Evolutionary conservation across 2,797 vertebrate genomes (phyloP).

Genomic region (Uromys caudimaculatus): DNA sequence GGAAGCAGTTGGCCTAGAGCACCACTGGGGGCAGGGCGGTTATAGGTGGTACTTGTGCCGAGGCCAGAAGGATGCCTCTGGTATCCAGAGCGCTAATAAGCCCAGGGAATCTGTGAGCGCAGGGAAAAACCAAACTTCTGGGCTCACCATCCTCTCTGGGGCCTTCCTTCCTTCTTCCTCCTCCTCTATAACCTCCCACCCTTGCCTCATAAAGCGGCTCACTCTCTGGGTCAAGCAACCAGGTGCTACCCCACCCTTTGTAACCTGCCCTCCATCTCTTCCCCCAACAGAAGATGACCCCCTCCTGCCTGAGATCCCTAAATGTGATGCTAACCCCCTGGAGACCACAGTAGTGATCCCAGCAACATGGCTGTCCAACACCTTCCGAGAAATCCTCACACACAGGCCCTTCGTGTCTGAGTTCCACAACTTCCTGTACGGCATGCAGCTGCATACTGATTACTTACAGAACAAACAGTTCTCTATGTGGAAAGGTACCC

Average conservation of each 20-base stretch:
- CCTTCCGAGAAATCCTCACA: slow-evolving; percentile 81
- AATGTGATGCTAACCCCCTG: slow-evolving; percentile 57
- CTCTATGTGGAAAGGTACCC: slow-evolving; percentile 89
- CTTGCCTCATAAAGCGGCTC: neutral
- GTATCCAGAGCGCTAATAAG: neutral
- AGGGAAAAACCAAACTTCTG: neutral
- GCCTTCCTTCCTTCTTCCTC: neutral
- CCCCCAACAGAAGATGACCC: slow-evolving; percentile 79
- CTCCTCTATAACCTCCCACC: neutral
- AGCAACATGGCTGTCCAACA: slow-evolving; percentile 74
- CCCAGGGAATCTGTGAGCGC: neutral
- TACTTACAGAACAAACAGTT: slow-evolving; percentile 88
- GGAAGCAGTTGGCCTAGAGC: neutral
- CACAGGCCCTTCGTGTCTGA: slow-evolving; percentile 85
- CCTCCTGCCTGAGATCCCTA: slow-evolving; percentile 80
- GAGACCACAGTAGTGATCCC: slow-evolving; percentile 86
- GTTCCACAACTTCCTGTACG: slow-evolving; percentile 91
- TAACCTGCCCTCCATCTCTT: neutral
- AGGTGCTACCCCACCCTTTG: neutral
- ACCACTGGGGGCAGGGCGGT: neutral
- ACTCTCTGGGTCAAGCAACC: neutral
- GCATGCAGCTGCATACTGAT: slow-evolving; percentile 87
- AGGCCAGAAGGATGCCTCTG: neutral
- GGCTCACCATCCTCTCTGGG: neutral
- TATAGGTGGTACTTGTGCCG: neutral